Base-by-base conservation (phyloP, 2,888 invertebrate species). In the Drosophila emarginata region DNA sequence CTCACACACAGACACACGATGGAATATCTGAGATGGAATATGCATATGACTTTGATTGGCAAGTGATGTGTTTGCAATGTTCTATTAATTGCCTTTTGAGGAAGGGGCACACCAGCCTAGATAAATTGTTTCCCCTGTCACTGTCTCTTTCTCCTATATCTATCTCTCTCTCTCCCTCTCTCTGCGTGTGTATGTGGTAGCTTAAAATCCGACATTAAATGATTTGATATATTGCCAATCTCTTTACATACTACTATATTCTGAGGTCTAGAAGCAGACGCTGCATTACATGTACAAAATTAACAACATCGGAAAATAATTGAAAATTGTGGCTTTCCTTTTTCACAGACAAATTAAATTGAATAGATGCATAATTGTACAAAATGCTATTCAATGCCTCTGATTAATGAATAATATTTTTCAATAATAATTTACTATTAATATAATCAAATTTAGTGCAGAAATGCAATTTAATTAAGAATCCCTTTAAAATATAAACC, bases 1-100 rank as follows among this genome's bases (percentile, higher is more conserved):
- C 39, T 28, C 7, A 64, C 23, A 12, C 14, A 23, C 2, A 21
- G 2, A 11, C 7, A 45, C 1, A 11, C 0, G 6, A 39, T 14
- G 14, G 45, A 45, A 9, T 45, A 45, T 45, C 45, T 45, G 9
- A 18, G 45, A 21, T 21, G 4, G 45, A 45, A 18, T 45, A 54
- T 54, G 54, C 21, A 58, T 45, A 56, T 50, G 65, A 54, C 50
- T 72, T 72, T 72, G 77, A 63, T 67, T 72, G 63, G 70, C 70
- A 71, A 71, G 59, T 70, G 70, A 70, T 70, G 64, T 28, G 58
- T 53, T 64, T 66, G 67, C 53, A 36, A 59, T 54, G 21, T 56
- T 40, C 21, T 56, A 64, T 71, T 72, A 64, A 71, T 71, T 71
- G 70, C 70, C 40, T 64, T 71, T 70, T 56, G 69, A 14, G 21